Conservation (phyloP, 2,113 vertebrate genomes). For the Heteronetta atricapilla region DNA sequence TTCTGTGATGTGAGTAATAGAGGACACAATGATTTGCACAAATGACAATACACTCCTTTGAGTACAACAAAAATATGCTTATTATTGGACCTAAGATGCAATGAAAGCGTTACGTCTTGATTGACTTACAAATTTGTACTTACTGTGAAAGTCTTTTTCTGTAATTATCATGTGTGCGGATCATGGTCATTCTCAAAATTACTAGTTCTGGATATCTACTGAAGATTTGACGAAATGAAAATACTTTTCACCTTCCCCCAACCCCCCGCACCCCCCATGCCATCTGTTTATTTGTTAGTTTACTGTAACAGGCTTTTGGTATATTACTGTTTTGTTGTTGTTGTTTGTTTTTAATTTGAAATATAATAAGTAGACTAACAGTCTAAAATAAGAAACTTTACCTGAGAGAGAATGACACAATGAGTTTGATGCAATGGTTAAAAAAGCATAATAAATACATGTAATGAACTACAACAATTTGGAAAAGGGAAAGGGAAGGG, state of each 20-base stretch:
- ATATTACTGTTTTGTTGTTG: background rate
- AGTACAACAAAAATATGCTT: background rate
- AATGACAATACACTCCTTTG: background rate
- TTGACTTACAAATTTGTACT: background rate
- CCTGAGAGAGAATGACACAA: accelerated
- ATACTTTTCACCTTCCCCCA: background rate
- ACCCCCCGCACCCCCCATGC: too few relatives aligned
- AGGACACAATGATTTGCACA: background rate
- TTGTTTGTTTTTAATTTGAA: background rate
- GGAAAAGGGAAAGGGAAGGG: too few relatives aligned
- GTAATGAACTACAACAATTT: background rate
- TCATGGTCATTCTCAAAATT: background rate
- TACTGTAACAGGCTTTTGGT: background rate
- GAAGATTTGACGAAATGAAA: background rate
- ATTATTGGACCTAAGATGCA: background rate
- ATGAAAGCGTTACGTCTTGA: background rate
- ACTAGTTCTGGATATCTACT: background rate
- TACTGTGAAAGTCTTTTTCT: background rate
- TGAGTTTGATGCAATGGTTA: background rate
- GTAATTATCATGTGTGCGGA: background rate
- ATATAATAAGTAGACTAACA: background rate
- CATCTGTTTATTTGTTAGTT: background rate
- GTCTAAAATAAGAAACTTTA: background rate
- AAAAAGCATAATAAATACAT: background rate
- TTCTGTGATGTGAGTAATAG: background rate